Conservation (phyloP, 2,113 vertebrate species). For the Sturnira hondurensis region DNA sequence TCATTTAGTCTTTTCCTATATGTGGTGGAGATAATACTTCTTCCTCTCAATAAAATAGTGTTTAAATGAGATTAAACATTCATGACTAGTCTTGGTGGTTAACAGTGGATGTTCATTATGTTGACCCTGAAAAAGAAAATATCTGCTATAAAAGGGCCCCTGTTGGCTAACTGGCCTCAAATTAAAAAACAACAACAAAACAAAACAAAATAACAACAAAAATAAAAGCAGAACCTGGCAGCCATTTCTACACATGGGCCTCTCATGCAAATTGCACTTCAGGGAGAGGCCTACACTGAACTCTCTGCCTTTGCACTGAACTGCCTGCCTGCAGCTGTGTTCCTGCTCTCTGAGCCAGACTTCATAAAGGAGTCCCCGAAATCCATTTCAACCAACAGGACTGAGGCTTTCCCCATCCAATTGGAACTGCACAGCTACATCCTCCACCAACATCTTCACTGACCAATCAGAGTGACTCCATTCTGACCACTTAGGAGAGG, state of each 20-base stretch:
- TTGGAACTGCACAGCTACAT: neutral
- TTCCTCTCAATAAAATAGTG: neutral
- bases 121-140: neutral
- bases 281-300: neutral
- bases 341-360: too few species aligned
- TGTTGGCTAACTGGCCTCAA: neutral
- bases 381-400: neutral
- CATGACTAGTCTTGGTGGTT: neutral
- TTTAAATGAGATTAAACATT: neutral
- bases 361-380: neutral
- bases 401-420: neutral
- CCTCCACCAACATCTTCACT: neutral
- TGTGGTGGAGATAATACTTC: neutral
- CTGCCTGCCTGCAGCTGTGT: neutral
- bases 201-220: neutral
- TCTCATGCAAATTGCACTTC: neutral
- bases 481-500: neutral
- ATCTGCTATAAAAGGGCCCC: neutral
- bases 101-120: neutral
- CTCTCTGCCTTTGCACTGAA: neutral
- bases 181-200: neutral
- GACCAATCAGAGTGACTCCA: neutral
- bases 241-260: neutral
- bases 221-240: neutral
- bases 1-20: neutral